Conservation (phyloP, 35 echinoderm and acorn worm species). For the Diadema setosum region DNA sequence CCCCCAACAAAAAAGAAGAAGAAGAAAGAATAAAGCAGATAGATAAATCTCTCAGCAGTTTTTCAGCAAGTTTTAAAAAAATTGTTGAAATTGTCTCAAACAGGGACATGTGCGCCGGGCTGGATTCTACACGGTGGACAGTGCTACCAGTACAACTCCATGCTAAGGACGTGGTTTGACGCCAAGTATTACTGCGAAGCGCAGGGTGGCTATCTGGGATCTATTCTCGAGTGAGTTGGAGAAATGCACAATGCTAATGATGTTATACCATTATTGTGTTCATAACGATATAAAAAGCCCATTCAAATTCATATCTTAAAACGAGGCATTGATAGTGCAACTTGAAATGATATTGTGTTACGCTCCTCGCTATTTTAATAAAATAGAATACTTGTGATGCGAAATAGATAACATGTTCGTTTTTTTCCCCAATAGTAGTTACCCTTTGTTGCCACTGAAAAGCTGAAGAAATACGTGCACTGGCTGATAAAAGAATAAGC, state of each 20-base stretch:
- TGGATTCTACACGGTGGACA: constrained; percentile 58
- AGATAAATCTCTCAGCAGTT: too few species aligned
- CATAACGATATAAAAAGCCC: not conserved
- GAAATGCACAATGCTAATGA: not conserved
- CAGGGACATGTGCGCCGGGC: constrained; percentile 57
- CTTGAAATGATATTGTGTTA: not conserved
- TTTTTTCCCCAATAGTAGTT: not conserved
- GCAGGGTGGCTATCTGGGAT: constrained; percentile 25
- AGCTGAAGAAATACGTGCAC: too few species aligned
- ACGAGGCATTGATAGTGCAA: not conserved
- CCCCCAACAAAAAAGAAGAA: too few species aligned
- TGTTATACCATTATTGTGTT: too few species aligned
- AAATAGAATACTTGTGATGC: not conserved
- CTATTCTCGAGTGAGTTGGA: constrained; percentile 49
- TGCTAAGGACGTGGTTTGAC: constrained; percentile 56
- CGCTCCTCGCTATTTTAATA: not conserved
- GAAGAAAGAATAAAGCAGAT: too few species aligned
- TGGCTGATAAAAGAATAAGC: too few species aligned
- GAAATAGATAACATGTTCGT: not conserved
- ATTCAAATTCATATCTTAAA: not conserved
- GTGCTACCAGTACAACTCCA: constrained; percentile 69
- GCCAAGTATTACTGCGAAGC: constrained; percentile 68
- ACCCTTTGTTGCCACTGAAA: too few species aligned
- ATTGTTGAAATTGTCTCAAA: too few species aligned
- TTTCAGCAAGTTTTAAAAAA: too few species aligned